phyloP scores from a whole-genome alignment of 2,113 vertebrate species.

The Melanerpes formicivorus region DNA sequence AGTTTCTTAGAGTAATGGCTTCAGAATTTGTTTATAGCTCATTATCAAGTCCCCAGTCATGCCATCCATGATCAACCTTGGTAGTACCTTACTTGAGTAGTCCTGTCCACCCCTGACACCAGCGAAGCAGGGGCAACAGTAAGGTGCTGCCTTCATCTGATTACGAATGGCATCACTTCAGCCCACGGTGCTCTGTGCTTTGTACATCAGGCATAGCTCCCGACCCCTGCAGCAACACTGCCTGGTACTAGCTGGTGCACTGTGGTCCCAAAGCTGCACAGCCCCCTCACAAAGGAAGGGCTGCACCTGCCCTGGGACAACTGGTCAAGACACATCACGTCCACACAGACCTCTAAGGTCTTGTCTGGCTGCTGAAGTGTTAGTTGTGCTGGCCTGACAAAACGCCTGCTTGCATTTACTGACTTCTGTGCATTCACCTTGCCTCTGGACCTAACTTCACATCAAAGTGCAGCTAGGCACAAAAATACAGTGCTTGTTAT shows the following conservation, averaged over 20 bases:
- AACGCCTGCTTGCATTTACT: background rate
- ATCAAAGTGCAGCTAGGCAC: slow-evolving; percentile 39
- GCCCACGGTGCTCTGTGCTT: background rate
- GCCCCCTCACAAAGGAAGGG: background rate
- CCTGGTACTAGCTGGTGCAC: background rate
- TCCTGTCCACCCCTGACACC: background rate
- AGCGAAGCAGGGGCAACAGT: background rate
- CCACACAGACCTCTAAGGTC: background rate
- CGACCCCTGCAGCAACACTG: background rate
- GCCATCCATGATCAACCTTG: background rate
- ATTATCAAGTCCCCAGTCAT: background rate
- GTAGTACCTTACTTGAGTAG: background rate
- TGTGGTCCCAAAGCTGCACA: background rate
- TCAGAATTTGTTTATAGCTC: background rate
- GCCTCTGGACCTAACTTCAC: background rate
- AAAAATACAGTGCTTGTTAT: slow-evolving; percentile 37
- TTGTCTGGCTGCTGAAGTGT: background rate
- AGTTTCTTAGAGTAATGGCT: background rate
- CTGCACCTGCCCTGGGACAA: background rate
- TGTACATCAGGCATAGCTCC: background rate
- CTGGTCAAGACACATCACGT: background rate
- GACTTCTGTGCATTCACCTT: background rate
- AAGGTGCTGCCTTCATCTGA: background rate
- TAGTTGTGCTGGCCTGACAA: background rate
- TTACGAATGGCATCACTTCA: background rate